phyloP scores from a whole-genome alignment of 2,888 invertebrate genomes.

The Timema podura region DNA sequence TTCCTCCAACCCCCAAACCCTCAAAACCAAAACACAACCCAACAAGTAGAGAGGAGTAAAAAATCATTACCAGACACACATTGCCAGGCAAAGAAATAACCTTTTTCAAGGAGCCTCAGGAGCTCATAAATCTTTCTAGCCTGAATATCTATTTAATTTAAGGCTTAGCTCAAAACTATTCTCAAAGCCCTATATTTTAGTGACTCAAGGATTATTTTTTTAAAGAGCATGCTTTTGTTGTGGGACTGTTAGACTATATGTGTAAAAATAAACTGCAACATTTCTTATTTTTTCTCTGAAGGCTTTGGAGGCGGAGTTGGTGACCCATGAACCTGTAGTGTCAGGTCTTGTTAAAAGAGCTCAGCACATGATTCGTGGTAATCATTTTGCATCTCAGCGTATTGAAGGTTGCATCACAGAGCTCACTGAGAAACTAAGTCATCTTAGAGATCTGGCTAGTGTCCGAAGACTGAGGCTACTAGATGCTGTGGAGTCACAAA shows the following conservation, averaged over 20 bases:
- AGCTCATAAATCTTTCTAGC: too few relatives aligned
- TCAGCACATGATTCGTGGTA: conserved; percentile 71
- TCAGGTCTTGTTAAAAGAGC: conserved; percentile 69
- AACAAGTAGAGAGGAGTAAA: too few relatives aligned
- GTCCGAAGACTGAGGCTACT: conserved; percentile 63
- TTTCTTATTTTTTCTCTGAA: conserved; percentile 33
- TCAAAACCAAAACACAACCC: too few relatives aligned
- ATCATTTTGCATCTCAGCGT: conserved; percentile 77
- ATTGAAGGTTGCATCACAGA: conserved; percentile 65
- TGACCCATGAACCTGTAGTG: conserved; percentile 82
- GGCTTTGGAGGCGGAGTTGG: conserved; percentile 82
- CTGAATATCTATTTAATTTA: too few relatives aligned
- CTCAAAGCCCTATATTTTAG: too few relatives aligned
- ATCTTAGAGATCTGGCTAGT: conserved; percentile 68
- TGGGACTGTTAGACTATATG: not conserved
- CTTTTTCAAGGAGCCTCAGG: too few relatives aligned
- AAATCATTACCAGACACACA: too few relatives aligned
- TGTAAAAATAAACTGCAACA: not conserved
- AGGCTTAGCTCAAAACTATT: too few relatives aligned
- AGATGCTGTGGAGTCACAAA: conserved; percentile 79
- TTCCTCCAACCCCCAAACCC: too few relatives aligned
- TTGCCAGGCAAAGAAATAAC: too few relatives aligned
- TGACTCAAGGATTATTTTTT: not conserved
- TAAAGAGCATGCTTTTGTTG: not conserved
- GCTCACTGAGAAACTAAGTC: conserved; percentile 64